A percentile compares a stretch with the other conserved stretches of the same genome.
Evolutionary conservation across 2,113 vertebrate genomes (phyloP).

Genomic region (Sardina pilchardus): DNA sequence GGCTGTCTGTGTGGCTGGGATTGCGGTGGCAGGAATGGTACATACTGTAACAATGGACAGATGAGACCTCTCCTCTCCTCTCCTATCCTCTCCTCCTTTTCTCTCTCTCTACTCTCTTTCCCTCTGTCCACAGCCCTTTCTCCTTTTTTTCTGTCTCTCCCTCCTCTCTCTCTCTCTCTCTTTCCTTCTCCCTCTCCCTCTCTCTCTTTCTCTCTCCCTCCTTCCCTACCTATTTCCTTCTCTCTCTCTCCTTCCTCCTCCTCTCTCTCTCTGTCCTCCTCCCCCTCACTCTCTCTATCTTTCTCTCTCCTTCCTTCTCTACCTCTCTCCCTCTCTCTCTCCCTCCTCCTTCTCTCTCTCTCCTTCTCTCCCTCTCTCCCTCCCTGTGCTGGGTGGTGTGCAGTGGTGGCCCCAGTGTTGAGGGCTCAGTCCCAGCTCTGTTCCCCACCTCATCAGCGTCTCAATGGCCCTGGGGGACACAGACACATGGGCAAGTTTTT

Average conservation of each 20-base stretch:
- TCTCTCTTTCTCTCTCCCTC: too few species aligned
- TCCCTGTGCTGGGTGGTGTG: neutral
- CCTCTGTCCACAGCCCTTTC: too few species aligned
- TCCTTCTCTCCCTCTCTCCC: slow-evolving; percentile 13
- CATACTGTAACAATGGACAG: neutral
- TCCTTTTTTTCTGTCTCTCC: too few species aligned
- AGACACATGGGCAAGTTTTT: slow-evolving; percentile 57
- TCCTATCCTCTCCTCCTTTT: neutral
- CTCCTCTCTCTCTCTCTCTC: neutral
- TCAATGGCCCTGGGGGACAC: slow-evolving; percentile 65
- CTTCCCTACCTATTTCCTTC: too few species aligned
- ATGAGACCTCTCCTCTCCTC: neutral
- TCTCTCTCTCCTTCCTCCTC: neutral
- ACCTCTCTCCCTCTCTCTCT: neutral
- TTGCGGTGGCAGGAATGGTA: neutral
- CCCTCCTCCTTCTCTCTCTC: slow-evolving; percentile 4
- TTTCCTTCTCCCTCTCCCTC: neutral
- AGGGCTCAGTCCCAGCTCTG: slow-evolving; percentile 37
- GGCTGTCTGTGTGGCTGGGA: neutral
- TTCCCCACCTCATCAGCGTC: slow-evolving; percentile 63
- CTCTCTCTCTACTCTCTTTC: too few species aligned
- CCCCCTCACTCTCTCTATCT: neutral
- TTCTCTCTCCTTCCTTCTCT: neutral
- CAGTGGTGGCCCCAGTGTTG: slow-evolving; percentile 26
- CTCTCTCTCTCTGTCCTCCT: neutral